Evolutionary conservation across 2,113 vertebrate species (phyloP), one percentile per base, ranked within the genome.

Genomic region (Myocastor coypus): DNA sequence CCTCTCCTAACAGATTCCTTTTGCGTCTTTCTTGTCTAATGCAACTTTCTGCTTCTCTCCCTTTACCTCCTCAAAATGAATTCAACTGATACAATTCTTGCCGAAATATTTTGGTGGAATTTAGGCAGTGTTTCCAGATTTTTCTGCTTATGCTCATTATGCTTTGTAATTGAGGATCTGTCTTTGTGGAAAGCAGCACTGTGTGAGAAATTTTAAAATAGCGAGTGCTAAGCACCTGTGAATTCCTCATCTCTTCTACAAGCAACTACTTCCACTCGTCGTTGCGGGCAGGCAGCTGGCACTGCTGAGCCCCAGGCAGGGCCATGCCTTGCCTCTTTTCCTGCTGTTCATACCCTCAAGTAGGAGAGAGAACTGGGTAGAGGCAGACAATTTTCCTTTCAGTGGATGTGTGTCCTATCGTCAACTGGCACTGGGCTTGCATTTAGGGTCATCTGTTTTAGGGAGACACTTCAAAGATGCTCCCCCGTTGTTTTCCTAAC

Each of bases 51-150:
- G 40, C 88, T 73, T 78, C 4, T 66, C 6, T 69, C 17, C 26
- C 40, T 6, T 69, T 90, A 69, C 50, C 32, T 68, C 40, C 80
- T 92, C n/a, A 34, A 95, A 91, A 78, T 80, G 20, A 87, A 83
- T 63, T 68, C 68, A 59, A 40, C 3, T 71, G 0, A 14, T 63
- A 90, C 42, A 64, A 40, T 9, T 83, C 81, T 88, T 85, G 22
- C 40, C 40, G 19, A 34, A 14, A 7, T 8, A 88, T 2, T 71
- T 71, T 17, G 32, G 19, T 34, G 22, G 61, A 94, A 82, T 75
- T 34, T 68, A 40, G 17, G 5, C 11, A 91, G 69, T 5, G 11
- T 30, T 2, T 64, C 28, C 28, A 63, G 50, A 57, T 3, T 37
- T 88, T 87, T 66, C 32, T 83, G 3, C 28, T 93, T 17, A 28